Evolutionary conservation across 2,113 vertebrate species (phyloP), one percentile per base, ranked within the genome.

Genomic region (Phylloscopus trochiloides): DNA sequence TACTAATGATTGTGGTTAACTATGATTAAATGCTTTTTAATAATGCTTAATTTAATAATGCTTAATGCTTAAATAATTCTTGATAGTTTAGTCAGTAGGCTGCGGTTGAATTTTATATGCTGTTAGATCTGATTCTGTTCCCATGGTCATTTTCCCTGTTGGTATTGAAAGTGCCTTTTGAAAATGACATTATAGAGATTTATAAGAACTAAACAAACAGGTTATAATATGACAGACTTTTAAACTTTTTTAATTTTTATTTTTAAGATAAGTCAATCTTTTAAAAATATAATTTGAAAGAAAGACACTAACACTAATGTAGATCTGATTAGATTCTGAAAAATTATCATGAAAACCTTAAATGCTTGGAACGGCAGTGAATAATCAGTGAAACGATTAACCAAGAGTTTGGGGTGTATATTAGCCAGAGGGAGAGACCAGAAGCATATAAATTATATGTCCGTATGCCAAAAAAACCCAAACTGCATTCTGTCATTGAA

Each of bases 381-480:
- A 85, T 71, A 34, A 31, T 63, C 18, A 42, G 7, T 47, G 51
- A 90, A 77, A 78, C 71, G 14, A 50, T 20, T 71, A 89, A 10
- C 15, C 16, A 66, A 61, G 45, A 51, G 1, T 61, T n/a, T 77
- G 17, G 11, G 10, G 5, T 68, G 5, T 25, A 14, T 58, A 45
- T 45, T 34, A 78, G 15, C 11, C 9, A 20, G 38, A 42, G 16
- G 18, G 17, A 79, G 25, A 91, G 88, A 74, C 8, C 22, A 67
- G 38, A 18, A 58, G 3, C 8, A 4, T 52, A 14, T 40, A 38
- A 68, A 58, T 3, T 57, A 7, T 6, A 28, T 50, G 20, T n/a
- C 70, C 17, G 25, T 20, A 8, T 50, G 22, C 13, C 1, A 58
- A 36, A 72, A 40, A n/a, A 3, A 0, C 3, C 18, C 21, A 36